Base-by-base conservation (phyloP, 2,888 invertebrate species). In the Drosophila borborema region DNA sequence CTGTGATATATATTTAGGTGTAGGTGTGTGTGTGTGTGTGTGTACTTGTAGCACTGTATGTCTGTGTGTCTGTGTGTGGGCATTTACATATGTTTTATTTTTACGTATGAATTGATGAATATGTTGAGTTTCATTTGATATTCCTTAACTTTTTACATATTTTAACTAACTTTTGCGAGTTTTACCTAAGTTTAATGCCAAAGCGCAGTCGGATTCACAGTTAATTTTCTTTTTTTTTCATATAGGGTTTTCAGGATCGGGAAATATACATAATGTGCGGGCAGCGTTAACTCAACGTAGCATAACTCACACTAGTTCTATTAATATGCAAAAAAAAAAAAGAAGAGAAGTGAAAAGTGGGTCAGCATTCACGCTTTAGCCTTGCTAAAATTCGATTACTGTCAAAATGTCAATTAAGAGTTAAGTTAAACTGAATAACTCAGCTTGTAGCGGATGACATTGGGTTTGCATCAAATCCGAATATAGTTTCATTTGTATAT, bases 91-190 rank as follows among this genome's bases (percentile, higher is more conserved):
- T 88, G 72, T 73, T 6, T 71, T 72, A 61, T 68, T 89, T 87
- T 89, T 87, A 87, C 82, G 76, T 82, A 87, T 80, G 83, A 69
- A 72, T 88, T 63, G 67, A 68, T 74, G 82, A 81, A 66, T 72
- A 54, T 82, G 23, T 70, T 56, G 49, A 51, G 40, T 73, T 68
- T 53, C 8, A 38, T 53, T 53, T 63, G 43, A 49, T 51, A 70
- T 63, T 56, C 20, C 59, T 55, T 41, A 23, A 55, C 40, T 55
- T 68, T 56, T 60, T 68, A 65, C 55, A 69, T 55, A 64, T 67
- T 64, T 43, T 45, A 48, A 45, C 54, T 60, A 12, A 62, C 45
- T 16, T 18, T n/a, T 48, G 40, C 28, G 23, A 40, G 45, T 60
- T 28, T 41, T 63, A 49, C 31, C 48, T 72, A 73, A 59, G 43